Evolutionary conservation across 2,888 invertebrate species (phyloP).

Genomic region (Drosophila ustulata): DNA sequence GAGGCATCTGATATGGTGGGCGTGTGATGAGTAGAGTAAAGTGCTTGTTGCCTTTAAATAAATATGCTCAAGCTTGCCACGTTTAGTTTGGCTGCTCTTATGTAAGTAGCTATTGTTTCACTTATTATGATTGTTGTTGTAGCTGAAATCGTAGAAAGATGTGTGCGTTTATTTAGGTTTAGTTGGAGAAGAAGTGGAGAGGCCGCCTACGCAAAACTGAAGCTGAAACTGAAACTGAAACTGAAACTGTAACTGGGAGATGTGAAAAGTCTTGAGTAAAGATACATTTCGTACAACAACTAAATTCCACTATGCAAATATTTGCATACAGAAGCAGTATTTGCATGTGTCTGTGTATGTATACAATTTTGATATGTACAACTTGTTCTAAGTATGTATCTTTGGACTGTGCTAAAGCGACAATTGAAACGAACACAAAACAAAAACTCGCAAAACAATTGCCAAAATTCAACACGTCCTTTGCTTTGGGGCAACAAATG

Average conservation of each 20-base stretch:
- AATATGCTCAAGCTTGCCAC: constrained; percentile 55
- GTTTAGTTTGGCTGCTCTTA: constrained; percentile 29
- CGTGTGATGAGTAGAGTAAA: constrained; percentile 52
- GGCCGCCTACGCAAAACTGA: constrained; percentile 25
- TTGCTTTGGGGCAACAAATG: constrained; percentile 41
- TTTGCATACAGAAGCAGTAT: constrained; percentile 45
- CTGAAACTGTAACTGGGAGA: constrained; percentile 18
- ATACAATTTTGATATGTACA: not conserved
- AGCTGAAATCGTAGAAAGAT: constrained; percentile 29
- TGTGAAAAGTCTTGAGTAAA: constrained; percentile 71
- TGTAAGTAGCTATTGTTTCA: constrained; percentile 32
- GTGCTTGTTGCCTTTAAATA: constrained; percentile 75
- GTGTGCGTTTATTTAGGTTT: constrained; percentile 36
- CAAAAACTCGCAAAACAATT: constrained; percentile 62
- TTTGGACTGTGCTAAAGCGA: constrained; percentile 32
- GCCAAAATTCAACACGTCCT: constrained; percentile 49
- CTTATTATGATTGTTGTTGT: constrained; percentile 45
- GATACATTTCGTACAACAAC: constrained; percentile 68
- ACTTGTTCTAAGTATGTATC: not conserved
- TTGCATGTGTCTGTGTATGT: not conserved
- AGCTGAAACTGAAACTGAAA: constrained; percentile 26
- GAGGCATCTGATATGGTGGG: constrained; percentile 3
- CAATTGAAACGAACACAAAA: constrained; percentile 69
- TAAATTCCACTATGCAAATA: constrained; percentile 78
- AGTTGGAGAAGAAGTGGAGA: constrained; percentile 12